Percentiles rank a stretch among this genome's conserved stretches.
Conservation (phyloP, 2,797 vertebrate species). For the Cynopterus sphinx region DNA sequence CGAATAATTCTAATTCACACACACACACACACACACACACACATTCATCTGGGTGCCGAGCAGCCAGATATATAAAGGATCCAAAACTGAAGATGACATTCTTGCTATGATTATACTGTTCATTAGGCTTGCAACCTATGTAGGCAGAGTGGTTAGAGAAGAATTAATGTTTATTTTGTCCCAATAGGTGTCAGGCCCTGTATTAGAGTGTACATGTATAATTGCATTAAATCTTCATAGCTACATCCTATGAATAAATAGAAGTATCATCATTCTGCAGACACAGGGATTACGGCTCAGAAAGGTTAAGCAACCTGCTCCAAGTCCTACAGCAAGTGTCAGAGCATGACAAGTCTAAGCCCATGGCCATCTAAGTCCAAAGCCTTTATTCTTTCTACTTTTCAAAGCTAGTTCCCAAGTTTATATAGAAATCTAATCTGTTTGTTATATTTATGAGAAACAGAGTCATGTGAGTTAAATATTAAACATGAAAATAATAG, state of each 20-base stretch:
- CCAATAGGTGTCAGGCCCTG: not conserved
- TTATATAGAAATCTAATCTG: not conserved
- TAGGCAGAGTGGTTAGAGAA: not conserved
- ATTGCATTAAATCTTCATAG: not conserved
- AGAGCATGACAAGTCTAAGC: not conserved
- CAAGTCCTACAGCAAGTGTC: not conserved
- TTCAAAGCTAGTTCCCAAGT: not conserved
- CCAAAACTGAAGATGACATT: slow-evolving; percentile 44
- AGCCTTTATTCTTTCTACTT: not conserved
- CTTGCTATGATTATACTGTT: slow-evolving; percentile 28
- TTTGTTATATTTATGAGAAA: not conserved
- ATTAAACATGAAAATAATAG: not conserved
- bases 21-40: too few relatives aligned
- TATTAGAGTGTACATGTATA: not conserved
- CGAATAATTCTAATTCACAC: too few relatives aligned
- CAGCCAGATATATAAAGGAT: not conserved
- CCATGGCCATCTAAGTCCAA: not conserved
- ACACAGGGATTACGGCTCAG: not conserved
- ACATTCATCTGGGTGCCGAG: not conserved
- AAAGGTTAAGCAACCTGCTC: not conserved
- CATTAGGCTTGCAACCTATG: not conserved
- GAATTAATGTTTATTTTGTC: not conserved
- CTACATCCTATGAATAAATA: not conserved
- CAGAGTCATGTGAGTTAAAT: not conserved
- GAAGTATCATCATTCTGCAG: not conserved